Evolutionary conservation across 2,797 vertebrate genomes (phyloP).

Genomic region (Phrynocephalus vlangalii): DNA sequence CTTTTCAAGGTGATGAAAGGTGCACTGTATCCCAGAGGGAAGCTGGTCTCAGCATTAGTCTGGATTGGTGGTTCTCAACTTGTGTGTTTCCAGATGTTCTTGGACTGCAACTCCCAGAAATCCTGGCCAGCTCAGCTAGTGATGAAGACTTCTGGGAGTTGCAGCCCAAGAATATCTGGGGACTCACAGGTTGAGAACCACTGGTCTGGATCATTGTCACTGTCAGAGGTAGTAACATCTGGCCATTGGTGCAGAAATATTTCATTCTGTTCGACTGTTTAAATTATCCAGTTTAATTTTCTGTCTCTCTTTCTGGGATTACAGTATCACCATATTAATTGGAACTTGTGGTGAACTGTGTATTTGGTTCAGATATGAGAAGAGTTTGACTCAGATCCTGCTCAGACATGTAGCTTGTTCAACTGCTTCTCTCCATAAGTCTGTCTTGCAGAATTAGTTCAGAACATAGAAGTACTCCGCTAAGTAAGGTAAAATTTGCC

Average conservation of each 20-base stretch:
- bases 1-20: not conserved
- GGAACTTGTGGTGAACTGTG: not conserved
- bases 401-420: not conserved
- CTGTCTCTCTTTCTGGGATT: not conserved
- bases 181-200: no score
- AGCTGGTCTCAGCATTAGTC: not conserved
- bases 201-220: not conserved
- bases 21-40: not conserved
- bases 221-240: not conserved
- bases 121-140: no score
- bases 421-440: not conserved
- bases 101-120: no score
- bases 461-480: not conserved
- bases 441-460: not conserved
- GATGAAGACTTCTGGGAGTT: no score
- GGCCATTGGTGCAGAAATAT: not conserved
- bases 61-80: not conserved
- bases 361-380: not conserved
- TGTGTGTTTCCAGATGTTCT: no score
- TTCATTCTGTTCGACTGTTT: not conserved
- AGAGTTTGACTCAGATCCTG: not conserved
- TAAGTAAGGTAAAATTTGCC: not conserved
- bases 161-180: no score
- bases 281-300: no score
- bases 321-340: not conserved